These are phyloP conservation scores for Beris morrisii DNA, from an alignment of 2,888 invertebrate species.

Conservation along the genomic window DNA sequence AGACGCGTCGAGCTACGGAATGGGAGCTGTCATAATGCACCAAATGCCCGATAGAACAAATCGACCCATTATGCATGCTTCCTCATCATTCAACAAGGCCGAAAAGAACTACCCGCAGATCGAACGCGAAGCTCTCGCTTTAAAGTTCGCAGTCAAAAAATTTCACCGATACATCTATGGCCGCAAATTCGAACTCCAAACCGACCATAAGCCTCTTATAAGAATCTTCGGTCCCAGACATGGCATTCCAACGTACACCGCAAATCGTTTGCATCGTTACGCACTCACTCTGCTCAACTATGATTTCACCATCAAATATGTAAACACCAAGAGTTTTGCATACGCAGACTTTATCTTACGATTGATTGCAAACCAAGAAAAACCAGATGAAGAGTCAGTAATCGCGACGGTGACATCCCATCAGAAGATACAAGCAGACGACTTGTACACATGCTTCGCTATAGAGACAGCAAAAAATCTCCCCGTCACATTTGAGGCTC, in stretches of 20 bases:
- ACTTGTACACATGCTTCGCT: not conserved
- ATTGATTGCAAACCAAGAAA: not conserved
- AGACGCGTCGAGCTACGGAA: constrained; percentile 12
- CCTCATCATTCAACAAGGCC: constrained; percentile 44
- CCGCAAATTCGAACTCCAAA: constrained; percentile 44
- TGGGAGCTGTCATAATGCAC: constrained; percentile 39
- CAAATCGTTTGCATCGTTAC: constrained; percentile 41
- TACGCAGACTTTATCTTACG: not conserved
- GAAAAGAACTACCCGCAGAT: constrained; percentile 48
- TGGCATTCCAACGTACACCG: constrained; percentile 39
- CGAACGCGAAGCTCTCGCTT: constrained; percentile 44
- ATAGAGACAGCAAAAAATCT: not conserved
- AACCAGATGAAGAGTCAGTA: not conserved
- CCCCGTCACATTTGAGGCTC: too few relatives aligned
- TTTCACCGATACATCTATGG: constrained; percentile 48
- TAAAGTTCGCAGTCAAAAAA: constrained; percentile 45
- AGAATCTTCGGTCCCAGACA: constrained; percentile 46
- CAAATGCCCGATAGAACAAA: constrained; percentile 43
- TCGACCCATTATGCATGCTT: constrained; percentile 45
- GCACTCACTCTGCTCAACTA: constrained; percentile 41
- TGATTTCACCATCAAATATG: constrained; percentile 36
- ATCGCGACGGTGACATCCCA: not conserved
- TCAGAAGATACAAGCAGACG: not conserved
- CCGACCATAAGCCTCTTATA: constrained; percentile 42
- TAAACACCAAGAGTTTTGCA: not conserved